Base-by-base conservation (phyloP, 92 coral and sea anemone species). In the Metridium senile region DNA sequence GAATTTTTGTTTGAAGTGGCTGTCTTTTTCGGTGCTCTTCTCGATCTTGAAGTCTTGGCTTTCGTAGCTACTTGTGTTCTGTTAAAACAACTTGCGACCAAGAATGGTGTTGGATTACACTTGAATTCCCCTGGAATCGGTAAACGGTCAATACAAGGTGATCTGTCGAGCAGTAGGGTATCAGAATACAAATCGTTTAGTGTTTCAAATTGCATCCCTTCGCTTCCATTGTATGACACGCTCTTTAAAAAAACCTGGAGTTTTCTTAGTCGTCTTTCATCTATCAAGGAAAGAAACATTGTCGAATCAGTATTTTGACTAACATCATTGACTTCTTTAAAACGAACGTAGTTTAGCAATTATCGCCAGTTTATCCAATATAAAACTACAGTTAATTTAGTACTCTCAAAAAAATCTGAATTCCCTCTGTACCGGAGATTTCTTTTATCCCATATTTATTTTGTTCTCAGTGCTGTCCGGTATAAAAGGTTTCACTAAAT, bases 71-170 rank as follows among this genome's bases (percentile, higher is more conserved):
- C 81, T 56, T 91, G 97, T 10, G 86, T 80, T 78, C 96, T 79
- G 82, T 95, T 95, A 69, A 95, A 95, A 46, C 99, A 95, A 76
- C 99, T 92, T 19, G 97, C 97, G 1, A 95, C 89, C 6, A 95
- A 62, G 70, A 95, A 95, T 6, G 99, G 90, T 17, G 99, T 95
- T 0, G 99, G 97, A 26, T 93, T 85, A 65, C 95, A 89, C 72
- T 87, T 93, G 64, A 89, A 87, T 43, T 93, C 95, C 63, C 78
- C 81, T 17, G 76, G 61, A 33, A 81, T 74, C 23, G 66, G 66
- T 25, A 89, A 83, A 8, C 10, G 35, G 27, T 86, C 92, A 62
- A 71, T 80, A 74, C 99, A 95, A 28, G 99, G 99, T 68, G 85
- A 80, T 71, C 86, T 90, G 70, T 95, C 93, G 19, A 88, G 79